Evolutionary conservation across 2,888 invertebrate species (phyloP), one percentile per base, ranked within the genome.

Genomic region (Mythimna impura): DNA sequence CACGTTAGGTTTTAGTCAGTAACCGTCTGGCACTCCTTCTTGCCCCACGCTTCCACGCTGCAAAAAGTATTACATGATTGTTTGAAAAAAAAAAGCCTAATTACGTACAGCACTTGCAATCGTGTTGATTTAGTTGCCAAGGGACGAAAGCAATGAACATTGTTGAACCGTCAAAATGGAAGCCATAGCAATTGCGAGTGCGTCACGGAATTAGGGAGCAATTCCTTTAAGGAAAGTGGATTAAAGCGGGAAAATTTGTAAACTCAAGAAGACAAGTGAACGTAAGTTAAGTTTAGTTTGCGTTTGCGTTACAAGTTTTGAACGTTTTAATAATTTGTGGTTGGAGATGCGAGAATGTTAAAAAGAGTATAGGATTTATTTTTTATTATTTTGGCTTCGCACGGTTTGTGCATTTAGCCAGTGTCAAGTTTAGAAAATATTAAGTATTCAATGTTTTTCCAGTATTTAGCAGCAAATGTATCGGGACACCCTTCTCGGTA

Each of bases 181-280:
- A 78, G 54, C 34, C n/a, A 78, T 71, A 61, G 78, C 71, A 64
- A 78, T 78, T 78, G 64, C 50, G 40, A 57, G n/a, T 30, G 36
- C 22, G 58, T 71, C 61, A 71, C 50, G 40, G 78, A 78, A 76
- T 71, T 40, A 71, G 60, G 52, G 12, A 20, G 77, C 52, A 54
- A 47, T 71, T 61, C 40, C 40, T 65, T 50, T 71, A 12, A n/a
- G 54, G 30, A 55, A 65, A 77, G 36, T 77, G 64, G 60, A 71
- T 70, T 64, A 64, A 30, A 60, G 43, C 30, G 40, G 30, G 58
- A 50, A 75, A 68, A 57, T 40, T 61, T 76, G 9, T 54, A 54
- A 76, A 76, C 52, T 76, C 6, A 0, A 14, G 71, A 47, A 70
- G 77, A 77, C 60, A 71, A 54, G 77, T 25, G 36, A 55, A 47